Percentiles rank a stretch among this genome's conserved stretches.
Conservation (phyloP, 2,888 invertebrate genomes). For the Calameuta pallipes region DNA sequence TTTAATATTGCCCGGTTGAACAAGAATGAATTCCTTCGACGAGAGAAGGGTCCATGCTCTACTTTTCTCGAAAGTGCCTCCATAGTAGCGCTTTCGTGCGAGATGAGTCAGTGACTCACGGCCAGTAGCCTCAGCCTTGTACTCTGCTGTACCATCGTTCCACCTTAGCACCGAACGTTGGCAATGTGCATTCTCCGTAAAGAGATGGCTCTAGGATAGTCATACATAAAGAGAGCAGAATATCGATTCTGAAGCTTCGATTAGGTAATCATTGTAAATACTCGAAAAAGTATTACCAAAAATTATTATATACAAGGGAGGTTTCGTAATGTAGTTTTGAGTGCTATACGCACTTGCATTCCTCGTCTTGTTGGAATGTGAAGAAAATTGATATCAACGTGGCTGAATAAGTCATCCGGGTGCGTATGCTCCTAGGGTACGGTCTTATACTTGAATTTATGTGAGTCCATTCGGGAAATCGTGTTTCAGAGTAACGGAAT, state of each 20-base stretch:
- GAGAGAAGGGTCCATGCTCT: conserved; percentile 38
- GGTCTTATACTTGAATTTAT: background rate
- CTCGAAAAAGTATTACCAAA: background rate
- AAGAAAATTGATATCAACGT: background rate
- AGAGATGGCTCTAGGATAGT: background rate
- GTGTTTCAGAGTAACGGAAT: background rate
- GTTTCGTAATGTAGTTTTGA: background rate
- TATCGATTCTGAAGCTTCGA: background rate
- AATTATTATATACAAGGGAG: background rate
- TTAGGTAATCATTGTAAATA: background rate
- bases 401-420: background rate
- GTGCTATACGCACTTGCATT: background rate
- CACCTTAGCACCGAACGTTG: background rate
- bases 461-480: background rate
- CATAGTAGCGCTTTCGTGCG: conserved; percentile 33
- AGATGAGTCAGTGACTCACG: conserved; percentile 46
- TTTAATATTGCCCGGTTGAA: conserved; percentile 12
- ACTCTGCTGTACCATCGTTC: background rate
- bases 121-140: conserved; percentile 37
- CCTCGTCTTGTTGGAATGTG: background rate
- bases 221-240: background rate
- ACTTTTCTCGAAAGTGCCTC: conserved; percentile 38
- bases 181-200: background rate
- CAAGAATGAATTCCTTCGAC: conserved; percentile 16
- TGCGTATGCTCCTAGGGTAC: background rate